Base-by-base conservation (phyloP, 2,888 invertebrate genomes). In the Nephrocerus scutellatus region DNA sequence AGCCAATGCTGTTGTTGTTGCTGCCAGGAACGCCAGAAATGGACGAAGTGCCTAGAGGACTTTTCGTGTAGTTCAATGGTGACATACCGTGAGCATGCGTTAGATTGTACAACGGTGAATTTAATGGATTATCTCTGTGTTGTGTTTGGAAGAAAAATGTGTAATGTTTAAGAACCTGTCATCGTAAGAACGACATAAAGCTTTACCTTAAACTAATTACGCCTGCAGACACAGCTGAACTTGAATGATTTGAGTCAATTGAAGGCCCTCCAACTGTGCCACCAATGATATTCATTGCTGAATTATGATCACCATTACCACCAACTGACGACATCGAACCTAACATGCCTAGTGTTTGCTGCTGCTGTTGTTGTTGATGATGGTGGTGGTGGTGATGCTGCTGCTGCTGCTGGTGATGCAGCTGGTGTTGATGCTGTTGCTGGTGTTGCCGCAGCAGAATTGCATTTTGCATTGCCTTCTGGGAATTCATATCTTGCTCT, bases 61-160 rank as follows among this genome's bases (percentile, higher is more conserved):
- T 66, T 50, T 67, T 68, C 37, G 57, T 55, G 48, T 65, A 66
- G 52, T 57, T 63, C 49, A 67, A 56, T 41, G 68, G 61, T 32
- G 64, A 66, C 55, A 68, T 57, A 49, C 57, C 62, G 52, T 65
- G 66, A 43, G 52, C 50, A 56, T 67, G 68, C 33, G 63, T 54
- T 54, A 67, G 48, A 54, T 61, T 65, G 43, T 66, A 68, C 37
- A 63, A 54, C 38, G 68, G 66, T 46, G 68, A 68, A 52, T 66
- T 66, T 30, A 66, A 47, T 46, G 62, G 55, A 55, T 60, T 65
- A 44, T 68, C 67, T 49, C 67, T 67, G 43, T 13, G 30, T 30
- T 16, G 30, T 12, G 10, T 7, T 15, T 13, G 14, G 15, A 33
- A 39, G 23, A 6, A 3, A 12, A 8, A 23, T 23, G 10, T 34